phyloP scores from a whole-genome alignment of 2,888 invertebrate genomes.

The Caenorhabditis sulstoni region DNA sequence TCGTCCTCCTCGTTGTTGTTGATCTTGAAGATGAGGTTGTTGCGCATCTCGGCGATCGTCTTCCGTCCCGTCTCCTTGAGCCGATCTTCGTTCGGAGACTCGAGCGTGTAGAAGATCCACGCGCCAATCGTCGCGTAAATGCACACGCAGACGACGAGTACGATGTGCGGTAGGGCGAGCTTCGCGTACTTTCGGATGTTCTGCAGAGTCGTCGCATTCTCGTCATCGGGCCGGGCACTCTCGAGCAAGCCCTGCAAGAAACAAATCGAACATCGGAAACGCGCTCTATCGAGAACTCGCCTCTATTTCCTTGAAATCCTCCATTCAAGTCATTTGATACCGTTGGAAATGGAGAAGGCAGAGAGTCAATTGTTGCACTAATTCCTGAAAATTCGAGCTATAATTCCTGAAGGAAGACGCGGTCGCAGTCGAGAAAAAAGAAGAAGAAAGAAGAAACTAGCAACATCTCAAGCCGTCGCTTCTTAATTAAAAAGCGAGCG shows the following conservation, averaged over 20 bases:
- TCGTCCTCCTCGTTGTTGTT: slow-evolving; percentile 62
- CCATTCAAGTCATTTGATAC: slow-evolving; percentile 66
- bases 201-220: slow-evolving; percentile 30
- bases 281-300: slow-evolving; percentile 10
- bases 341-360: slow-evolving; percentile 8
- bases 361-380: slow-evolving; percentile 9
- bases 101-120: slow-evolving; percentile 78
- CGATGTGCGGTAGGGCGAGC: slow-evolving; percentile 79
- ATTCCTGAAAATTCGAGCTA: slow-evolving; percentile 7
- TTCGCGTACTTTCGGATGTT: slow-evolving; percentile 73
- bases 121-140: slow-evolving; percentile 79
- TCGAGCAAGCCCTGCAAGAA: slow-evolving; percentile 57
- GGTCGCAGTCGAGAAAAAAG: slow-evolving; percentile 15
- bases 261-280: background rate
- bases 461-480: slow-evolving; percentile 16
- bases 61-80: slow-evolving; percentile 66
- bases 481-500: slow-evolving; percentile 44
- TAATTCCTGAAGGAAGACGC: too few species aligned
- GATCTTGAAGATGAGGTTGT: slow-evolving; percentile 65
- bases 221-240: slow-evolving; percentile 54
- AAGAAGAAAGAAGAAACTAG: slow-evolving; percentile 7
- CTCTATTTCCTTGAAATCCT: slow-evolving; percentile 72
- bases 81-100: slow-evolving; percentile 79
- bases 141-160: slow-evolving; percentile 78
- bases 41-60: slow-evolving; percentile 69